Evolutionary conservation across 2,797 vertebrate species (phyloP).

Genomic region (Anas bahamensis): DNA sequence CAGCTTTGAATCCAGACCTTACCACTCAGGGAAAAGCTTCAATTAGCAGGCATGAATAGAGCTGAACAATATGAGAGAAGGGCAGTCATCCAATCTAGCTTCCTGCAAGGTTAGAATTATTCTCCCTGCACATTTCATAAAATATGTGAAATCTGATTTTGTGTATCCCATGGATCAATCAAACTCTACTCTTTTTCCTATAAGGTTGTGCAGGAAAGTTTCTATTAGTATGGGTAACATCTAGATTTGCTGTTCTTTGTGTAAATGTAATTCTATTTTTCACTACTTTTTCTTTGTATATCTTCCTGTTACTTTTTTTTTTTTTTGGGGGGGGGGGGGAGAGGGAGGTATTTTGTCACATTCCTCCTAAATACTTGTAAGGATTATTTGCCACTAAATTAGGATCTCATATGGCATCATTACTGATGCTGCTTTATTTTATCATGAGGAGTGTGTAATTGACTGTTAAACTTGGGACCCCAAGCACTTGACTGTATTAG

Average conservation of each 20-base stretch:
- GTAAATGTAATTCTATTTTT: neutral
- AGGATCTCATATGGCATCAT: neutral
- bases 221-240: neutral
- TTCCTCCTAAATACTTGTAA: neutral
- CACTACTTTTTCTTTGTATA: neutral
- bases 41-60: neutral
- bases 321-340: too few species aligned
- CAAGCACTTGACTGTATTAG: too few species aligned
- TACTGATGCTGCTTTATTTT: neutral
- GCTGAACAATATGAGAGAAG: neutral
- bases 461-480: neutral
- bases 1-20: conserved; percentile 24
- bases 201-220: neutral
- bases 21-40: neutral
- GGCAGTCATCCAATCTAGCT: neutral
- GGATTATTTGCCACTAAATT: neutral
- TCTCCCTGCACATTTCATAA: neutral
- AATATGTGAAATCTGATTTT: neutral
- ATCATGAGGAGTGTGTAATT: neutral
- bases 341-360: neutral
- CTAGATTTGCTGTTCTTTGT: neutral
- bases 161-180: neutral
- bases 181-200: neutral
- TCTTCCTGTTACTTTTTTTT: neutral
- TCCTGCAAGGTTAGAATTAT: neutral